phyloP scores from a whole-genome alignment of 2,797 vertebrate species.

The Sebastes taczanowskii region DNA sequence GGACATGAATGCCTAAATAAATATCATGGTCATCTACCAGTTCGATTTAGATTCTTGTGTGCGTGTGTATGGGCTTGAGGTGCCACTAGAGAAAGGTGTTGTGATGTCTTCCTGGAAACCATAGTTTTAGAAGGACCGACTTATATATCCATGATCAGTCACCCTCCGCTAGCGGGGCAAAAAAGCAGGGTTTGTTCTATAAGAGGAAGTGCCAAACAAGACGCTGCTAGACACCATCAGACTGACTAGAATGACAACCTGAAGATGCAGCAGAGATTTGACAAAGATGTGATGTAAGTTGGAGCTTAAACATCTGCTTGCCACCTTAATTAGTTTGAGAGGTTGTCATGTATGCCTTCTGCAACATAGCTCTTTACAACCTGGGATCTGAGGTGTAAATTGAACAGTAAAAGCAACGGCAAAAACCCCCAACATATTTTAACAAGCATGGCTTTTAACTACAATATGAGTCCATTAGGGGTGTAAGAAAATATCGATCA shows the following conservation, averaged over 20 bases:
- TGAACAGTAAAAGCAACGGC: neutral
- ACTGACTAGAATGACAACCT: constrained; percentile 32
- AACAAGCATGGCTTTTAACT: neutral
- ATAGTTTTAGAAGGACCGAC: neutral
- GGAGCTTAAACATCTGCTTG: constrained; percentile 65
- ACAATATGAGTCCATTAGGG: neutral
- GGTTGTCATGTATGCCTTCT: constrained; percentile 12
- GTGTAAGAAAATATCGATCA: neutral
- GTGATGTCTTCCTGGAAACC: neutral
- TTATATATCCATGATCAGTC: neutral
- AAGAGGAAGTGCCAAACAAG: constrained; percentile 3
- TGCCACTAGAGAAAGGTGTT: neutral
- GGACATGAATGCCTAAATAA: neutral
- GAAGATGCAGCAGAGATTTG: constrained; percentile 37
- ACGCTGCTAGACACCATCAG: constrained; percentile 3
- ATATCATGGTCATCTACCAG: neutral
- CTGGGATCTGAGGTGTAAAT: constrained; percentile 28
- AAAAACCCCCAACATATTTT: neutral
- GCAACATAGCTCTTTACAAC: neutral
- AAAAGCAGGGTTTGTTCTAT: neutral
- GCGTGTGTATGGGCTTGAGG: neutral
- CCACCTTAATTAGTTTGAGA: constrained; percentile 46
- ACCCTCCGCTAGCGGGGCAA: neutral
- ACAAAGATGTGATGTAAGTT: constrained; percentile 14
- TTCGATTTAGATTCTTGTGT: neutral